Base-by-base conservation (phyloP, 2,797 vertebrate species). In the Strix occidentalis region DNA sequence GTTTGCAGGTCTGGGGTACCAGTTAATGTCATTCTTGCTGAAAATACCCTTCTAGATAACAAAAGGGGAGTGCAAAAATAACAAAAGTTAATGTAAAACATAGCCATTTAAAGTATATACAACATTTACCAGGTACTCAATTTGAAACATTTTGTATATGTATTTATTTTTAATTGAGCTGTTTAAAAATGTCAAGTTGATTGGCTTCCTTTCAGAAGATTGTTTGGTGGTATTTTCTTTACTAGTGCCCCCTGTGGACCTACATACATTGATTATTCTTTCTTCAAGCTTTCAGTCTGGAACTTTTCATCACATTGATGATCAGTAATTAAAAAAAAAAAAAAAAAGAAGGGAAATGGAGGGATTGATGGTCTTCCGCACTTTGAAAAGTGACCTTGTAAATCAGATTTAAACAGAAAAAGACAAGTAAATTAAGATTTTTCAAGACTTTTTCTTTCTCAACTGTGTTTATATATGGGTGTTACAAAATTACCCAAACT, bases 121-220 rank as follows among this genome's bases (percentile, higher is more conserved):
- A 84, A 29, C 51, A 66, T 86, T 88, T 85, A 89, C 79, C 51
- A 60, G 31, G 26, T 26, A 81, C 45, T 92, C 63, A 19, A 46
- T 79, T 65, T 86, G 58, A 85, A 92, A 72, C 16, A 35, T 74
- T 88, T 85, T 69, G 56, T 90, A 35, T n/a, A 69, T 79, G 23
- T 39, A 58, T 85, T 87, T 94, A 33, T 89, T 87, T 91, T 70
- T 89, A 78, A 75, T 45, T 86, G 61, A 92, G 35, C 25, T 4
- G 0, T 66, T 89, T 65, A 78, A 81, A 95, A 92, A 84, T 64
- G 46, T 51, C 75, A 72, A 41, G 65, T 37, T 92, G 70, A 85
- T 78, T 85, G 84, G 57, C 57, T 92, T 84, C 78, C 54, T 95
- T 92, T 89, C 87, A 92, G 57, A 75, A 85, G 85, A 76, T 45